Evolutionary conservation across 2,888 invertebrate genomes (phyloP), one percentile per base, ranked within the genome.

Genomic region (Drosophila vallismaia): DNA sequence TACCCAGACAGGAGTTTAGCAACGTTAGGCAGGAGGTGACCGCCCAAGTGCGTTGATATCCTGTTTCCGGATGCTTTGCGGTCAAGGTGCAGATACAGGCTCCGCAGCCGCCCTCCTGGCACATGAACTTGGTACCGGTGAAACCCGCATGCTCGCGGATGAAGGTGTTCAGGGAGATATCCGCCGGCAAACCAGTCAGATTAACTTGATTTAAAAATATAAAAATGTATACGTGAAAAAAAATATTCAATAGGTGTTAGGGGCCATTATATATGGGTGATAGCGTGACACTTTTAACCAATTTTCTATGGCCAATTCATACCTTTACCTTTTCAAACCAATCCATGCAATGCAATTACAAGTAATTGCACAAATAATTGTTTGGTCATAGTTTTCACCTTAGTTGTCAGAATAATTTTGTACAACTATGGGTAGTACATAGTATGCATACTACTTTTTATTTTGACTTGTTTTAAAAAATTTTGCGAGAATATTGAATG

Each of bases 61-160:
- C 9, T 3, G 33, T 74, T 92, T 73, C 93, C 92, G 31, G 6
- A 28, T 28, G 28, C 5, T 28, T 4, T 28, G 81, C 90, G 45
- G 72, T 90, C 0, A 91, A 90, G 5, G 92, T 90, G 28, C 93
- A 93, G 8, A 93, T 91, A 75, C 94, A 95, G 46, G 92, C 93
- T 0, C 95, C 95, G 80, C 95, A 95, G n/a, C 95, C 95, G 28
- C 95, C 95, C 86, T 95, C 95, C 40, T 92, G 91, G 75, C 95
- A 95, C 94, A 94, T 94, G 48, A 91, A 92, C 80, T 95, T 95
- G 0, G 95, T 95, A 9, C 94, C 95, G 31, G 92, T 92, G 0
- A 94, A 90, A 33, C 93, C 92, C 4, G 93, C 93, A 84, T 93
- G 90, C 5, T 94, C 92, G 12, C 95, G 92, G 54, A 95, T 92